Conservation (phyloP, 2,113 vertebrate species). For the Pygoscelis antarcticus region DNA sequence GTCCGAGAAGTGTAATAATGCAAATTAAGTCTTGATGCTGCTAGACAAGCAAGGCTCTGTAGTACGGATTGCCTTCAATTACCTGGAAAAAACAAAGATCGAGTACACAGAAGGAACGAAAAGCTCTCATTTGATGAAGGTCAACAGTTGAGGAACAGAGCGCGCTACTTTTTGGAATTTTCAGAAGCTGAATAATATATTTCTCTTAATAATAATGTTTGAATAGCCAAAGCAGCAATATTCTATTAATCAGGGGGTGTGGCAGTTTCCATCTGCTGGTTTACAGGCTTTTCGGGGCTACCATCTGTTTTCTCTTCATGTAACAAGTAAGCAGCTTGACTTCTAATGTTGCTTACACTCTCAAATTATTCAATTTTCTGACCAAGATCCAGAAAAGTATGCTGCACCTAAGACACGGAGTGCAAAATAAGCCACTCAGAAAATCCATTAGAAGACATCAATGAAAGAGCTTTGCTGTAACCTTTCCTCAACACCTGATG, state of each 20-base stretch:
- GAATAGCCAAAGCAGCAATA: slow-evolving; percentile 8
- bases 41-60: neutral
- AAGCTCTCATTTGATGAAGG: neutral
- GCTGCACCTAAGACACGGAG: neutral
- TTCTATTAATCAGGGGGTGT: slow-evolving; percentile 14
- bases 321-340: slow-evolving; percentile 30
- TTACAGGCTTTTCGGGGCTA: slow-evolving; percentile 37
- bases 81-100: neutral
- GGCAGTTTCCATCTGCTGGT: slow-evolving; percentile 59
- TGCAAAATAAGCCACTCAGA: neutral
- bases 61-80: neutral
- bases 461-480: neutral
- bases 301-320: slow-evolving; percentile 49
- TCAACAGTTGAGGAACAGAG: neutral
- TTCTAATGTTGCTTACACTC: neutral
- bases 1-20: neutral
- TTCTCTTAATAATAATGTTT: neutral
- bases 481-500: neutral
- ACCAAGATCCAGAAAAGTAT: neutral
- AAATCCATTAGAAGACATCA: neutral
- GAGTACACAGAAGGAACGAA: neutral
- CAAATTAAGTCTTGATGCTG: neutral
- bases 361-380: neutral
- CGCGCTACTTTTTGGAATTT: neutral
- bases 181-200: neutral